These are phyloP conservation scores for Neotoma lepida DNA, from an alignment of 2,113 vertebrate species.

Conservation along the genomic window DNA sequence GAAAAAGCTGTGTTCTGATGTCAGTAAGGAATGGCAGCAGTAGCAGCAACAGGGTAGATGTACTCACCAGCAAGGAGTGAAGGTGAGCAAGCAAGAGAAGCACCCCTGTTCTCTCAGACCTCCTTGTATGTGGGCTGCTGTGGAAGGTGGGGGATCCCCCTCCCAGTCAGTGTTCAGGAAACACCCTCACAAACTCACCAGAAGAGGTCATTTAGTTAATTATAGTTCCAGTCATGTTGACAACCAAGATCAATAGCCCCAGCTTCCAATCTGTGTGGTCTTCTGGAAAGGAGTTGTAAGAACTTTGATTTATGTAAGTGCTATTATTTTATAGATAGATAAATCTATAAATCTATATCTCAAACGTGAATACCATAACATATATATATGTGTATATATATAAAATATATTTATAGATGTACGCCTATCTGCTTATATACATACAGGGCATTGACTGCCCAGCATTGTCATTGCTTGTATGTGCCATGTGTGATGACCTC, in stretches of 20 bases:
- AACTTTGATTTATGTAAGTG: neutral
- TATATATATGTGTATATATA: neutral
- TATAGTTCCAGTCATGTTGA: neutral
- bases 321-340: neutral
- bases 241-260: neutral
- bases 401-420: neutral
- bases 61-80: neutral
- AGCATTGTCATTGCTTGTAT: neutral
- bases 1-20: neutral
- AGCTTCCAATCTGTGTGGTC: neutral
- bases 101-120: neutral
- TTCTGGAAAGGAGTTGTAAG: neutral
- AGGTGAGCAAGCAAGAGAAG: too few relatives aligned
- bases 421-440: too few relatives aligned
- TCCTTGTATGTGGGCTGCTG: neutral
- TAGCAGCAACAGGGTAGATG: neutral
- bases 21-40: neutral
- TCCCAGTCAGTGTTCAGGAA: neutral
- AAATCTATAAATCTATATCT: neutral
- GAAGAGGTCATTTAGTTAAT: too few relatives aligned
- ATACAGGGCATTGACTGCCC: neutral
- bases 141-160: neutral
- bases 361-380: neutral
- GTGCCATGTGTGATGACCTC: neutral
- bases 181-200: neutral